A percentile compares a stretch with the other conserved stretches of the same genome.
These are phyloP conservation scores for Cossypha heuglini DNA, from an alignment of 2,797 vertebrate species.

Conservation along the genomic window DNA sequence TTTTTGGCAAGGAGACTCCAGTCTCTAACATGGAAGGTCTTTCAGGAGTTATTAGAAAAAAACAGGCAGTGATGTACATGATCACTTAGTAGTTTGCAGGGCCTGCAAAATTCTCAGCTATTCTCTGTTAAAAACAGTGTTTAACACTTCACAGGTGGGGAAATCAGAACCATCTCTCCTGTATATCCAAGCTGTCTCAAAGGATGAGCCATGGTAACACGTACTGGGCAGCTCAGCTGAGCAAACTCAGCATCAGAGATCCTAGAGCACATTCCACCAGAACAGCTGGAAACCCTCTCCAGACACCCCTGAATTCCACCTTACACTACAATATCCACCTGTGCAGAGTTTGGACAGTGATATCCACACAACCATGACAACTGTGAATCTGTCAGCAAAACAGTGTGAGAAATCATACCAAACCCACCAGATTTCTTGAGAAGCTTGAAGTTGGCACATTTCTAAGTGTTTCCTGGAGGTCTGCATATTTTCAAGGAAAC, in stretches of 20 bases:
- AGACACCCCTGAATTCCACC: not conserved
- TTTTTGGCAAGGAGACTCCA: not conserved
- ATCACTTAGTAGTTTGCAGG: not conserved
- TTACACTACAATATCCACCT: not conserved
- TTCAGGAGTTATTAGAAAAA: not conserved
- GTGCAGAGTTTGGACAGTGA: not conserved
- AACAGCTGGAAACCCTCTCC: not conserved
- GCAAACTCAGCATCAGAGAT: not conserved
- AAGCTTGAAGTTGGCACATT: not conserved
- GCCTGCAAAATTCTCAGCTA: not conserved
- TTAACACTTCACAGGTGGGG: not conserved
- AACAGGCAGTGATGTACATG: not conserved
- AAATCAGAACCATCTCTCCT: not conserved
- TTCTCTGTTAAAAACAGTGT: not conserved
- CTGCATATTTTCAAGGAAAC: conserved; percentile 3
- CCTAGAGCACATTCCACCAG: accelerated
- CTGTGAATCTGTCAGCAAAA: not conserved
- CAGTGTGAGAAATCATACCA: not conserved
- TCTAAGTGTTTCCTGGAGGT: not conserved
- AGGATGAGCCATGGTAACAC: accelerated
- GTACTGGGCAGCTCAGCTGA: not conserved
- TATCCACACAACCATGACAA: not conserved
- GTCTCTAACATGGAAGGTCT: not conserved
- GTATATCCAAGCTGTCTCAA: not conserved
- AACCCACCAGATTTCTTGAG: not conserved